phyloP scores from a whole-genome alignment of 2,888 invertebrate genomes.

The Amphipoea lucens region DNA sequence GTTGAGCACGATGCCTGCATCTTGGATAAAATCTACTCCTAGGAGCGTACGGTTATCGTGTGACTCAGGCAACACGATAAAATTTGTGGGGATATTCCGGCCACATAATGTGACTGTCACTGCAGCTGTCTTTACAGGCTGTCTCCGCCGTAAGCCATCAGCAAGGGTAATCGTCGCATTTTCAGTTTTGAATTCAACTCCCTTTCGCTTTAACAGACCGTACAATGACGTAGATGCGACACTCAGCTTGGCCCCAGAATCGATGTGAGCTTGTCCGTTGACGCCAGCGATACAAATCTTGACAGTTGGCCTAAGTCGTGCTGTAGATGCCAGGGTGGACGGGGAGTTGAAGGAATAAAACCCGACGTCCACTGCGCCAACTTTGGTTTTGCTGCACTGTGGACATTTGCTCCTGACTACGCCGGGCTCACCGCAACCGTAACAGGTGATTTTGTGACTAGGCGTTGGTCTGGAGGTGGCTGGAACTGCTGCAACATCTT shows the following conservation, averaged over 20 bases:
- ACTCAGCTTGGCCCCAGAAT: conserved; percentile 7
- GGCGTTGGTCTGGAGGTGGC: neutral
- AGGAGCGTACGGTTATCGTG: conserved; percentile 17
- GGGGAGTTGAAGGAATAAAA: conserved; percentile 6
- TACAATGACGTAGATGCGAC: conserved; percentile 13
- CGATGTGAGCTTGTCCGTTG: conserved; percentile 16
- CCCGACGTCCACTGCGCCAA: conserved; percentile 11
- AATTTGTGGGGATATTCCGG: conserved; percentile 6
- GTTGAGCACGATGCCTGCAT: neutral
- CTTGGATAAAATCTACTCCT: neutral
- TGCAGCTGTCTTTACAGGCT: neutral
- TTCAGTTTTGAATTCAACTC: neutral
- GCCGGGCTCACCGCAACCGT: conserved; percentile 26
- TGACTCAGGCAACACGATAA: conserved; percentile 16
- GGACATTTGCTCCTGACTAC: conserved; percentile 22
- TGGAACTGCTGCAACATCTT: neutral
- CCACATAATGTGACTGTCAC: neutral
- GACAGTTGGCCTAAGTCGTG: conserved; percentile 10
- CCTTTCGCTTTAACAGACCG: neutral
- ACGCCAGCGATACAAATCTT: neutral
- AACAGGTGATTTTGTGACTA: conserved; percentile 1
- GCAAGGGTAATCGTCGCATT: conserved; percentile 5
- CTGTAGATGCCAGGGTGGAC: neutral
- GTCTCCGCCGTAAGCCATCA: conserved; percentile 8
- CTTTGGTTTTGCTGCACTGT: neutral